A percentile compares a stretch with the other conserved stretches of the same genome.
phyloP scores from a whole-genome alignment of 2,797 vertebrate species.

The Cephalopachus bancanus region DNA sequence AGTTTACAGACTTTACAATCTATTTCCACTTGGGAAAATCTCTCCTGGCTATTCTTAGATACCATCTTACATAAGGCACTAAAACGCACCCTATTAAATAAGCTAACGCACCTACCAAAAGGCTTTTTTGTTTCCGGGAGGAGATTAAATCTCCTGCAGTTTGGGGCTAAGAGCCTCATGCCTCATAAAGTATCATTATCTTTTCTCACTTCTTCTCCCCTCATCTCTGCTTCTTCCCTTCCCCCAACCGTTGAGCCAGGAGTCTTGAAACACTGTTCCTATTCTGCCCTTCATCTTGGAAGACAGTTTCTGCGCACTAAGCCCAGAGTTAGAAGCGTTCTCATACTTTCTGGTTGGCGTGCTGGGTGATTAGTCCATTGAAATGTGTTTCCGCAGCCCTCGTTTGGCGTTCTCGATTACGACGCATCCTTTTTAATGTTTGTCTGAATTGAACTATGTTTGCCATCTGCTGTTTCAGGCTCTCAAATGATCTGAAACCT shows the following conservation, averaged over 20 bases:
- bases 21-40: neutral
- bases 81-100: constrained; percentile 63
- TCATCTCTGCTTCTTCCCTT: neutral
- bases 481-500: constrained; percentile 80
- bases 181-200: constrained; percentile 35
- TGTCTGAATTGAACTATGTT: constrained; percentile 81
- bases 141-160: constrained; percentile 59
- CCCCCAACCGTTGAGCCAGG: neutral
- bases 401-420: constrained; percentile 71
- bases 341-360: constrained; percentile 42
- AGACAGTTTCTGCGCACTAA: constrained; percentile 63
- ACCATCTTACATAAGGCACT: neutral
- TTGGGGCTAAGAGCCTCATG: constrained; percentile 55
- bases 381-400: constrained; percentile 70
- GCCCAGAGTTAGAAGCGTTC: constrained; percentile 62
- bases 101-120: constrained; percentile 24
- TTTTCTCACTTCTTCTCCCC: constrained; percentile 31
- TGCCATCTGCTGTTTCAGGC: constrained; percentile 80
- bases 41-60: constrained; percentile 49
- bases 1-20: neutral
- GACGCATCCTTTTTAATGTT: constrained; percentile 74
- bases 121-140: constrained; percentile 49
- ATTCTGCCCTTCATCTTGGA: constrained; percentile 27
- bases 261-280: constrained; percentile 31
- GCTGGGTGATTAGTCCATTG: constrained; percentile 70